Conservation (phyloP, 1,140 invertebrate species). For the Drosophila burlai region DNA sequence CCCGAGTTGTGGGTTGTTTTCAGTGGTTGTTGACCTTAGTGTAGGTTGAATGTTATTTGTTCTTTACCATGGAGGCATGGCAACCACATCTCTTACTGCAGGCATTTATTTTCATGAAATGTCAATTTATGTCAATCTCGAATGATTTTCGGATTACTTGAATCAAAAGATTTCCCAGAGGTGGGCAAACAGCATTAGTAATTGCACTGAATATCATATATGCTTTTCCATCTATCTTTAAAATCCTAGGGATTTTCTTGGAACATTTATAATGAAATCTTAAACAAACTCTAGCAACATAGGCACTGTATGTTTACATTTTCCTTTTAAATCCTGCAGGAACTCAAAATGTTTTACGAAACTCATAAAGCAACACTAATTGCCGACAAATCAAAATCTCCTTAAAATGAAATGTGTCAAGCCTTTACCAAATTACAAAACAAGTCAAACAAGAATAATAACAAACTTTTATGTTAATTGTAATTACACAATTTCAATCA, state of each 20-base stretch:
- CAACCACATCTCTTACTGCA: slow-evolving; percentile 38
- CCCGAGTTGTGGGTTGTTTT: no score
- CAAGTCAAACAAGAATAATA: slow-evolving; percentile 35
- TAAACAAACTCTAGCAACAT: neutral
- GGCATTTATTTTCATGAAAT: slow-evolving; percentile 5
- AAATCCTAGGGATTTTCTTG: neutral
- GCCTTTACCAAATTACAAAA: slow-evolving; percentile 24
- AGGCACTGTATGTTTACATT: neutral
- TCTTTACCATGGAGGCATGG: slow-evolving; percentile 9
- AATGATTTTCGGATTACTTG: slow-evolving; percentile 1
- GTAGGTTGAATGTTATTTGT: neutral
- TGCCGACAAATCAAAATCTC: slow-evolving; percentile 13
- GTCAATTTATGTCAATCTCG: slow-evolving; percentile 42
- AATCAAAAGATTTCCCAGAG: neutral
- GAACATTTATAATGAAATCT: neutral
- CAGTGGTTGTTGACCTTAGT: neutral
- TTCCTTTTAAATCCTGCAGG: neutral
- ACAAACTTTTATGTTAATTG: slow-evolving; percentile 60
- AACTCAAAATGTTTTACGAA: neutral
- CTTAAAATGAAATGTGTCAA: slow-evolving; percentile 18
- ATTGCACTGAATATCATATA: neutral
- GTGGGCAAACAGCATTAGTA: neutral
- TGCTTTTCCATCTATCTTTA: neutral
- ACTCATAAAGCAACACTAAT: slow-evolving; percentile 2
- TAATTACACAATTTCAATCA: slow-evolving; percentile 67